phyloP scores from a whole-genome alignment of 2,113 vertebrate species.

The Tragelaphus strepsiceros region DNA sequence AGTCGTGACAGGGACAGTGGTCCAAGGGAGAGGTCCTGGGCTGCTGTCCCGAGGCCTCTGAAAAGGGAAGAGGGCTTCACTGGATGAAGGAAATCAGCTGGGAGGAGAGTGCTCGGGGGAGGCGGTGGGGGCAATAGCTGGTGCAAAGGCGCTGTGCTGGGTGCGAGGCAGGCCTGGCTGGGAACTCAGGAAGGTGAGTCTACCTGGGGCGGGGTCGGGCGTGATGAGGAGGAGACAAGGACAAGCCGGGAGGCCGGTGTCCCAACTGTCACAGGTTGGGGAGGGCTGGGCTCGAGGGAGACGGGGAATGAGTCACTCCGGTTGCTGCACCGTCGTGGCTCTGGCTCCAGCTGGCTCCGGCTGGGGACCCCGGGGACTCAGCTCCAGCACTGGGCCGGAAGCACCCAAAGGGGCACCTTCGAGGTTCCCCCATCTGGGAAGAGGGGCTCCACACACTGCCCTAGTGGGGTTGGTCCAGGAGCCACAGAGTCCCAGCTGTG shows the following conservation, averaged over 20 bases:
- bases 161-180: not conserved
- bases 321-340: not conserved
- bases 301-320: not conserved
- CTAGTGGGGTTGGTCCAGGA: not conserved
- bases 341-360: not conserved
- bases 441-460: not conserved
- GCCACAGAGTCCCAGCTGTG: fast-evolving
- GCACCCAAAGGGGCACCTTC: not conserved
- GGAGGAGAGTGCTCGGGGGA: not conserved
- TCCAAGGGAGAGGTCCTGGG: not conserved
- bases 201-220: not conserved
- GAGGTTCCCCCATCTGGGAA: not conserved
- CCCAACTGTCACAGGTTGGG: not conserved
- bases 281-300: not conserved
- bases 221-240: not conserved
- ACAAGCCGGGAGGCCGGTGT: not conserved
- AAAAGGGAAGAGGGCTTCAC: not conserved
- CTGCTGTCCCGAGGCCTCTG: not conserved
- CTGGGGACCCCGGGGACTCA: not conserved
- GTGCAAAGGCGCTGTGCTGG: not conserved
- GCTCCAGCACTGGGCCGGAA: not conserved
- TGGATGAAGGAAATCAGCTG: not conserved
- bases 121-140: fast-evolving
- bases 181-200: not conserved
- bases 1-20: not conserved